A percentile compares a stretch with the other conserved stretches of the same genome.
Conservation (phyloP, 2,888 invertebrate genomes). For the Nymphalis c-album region DNA sequence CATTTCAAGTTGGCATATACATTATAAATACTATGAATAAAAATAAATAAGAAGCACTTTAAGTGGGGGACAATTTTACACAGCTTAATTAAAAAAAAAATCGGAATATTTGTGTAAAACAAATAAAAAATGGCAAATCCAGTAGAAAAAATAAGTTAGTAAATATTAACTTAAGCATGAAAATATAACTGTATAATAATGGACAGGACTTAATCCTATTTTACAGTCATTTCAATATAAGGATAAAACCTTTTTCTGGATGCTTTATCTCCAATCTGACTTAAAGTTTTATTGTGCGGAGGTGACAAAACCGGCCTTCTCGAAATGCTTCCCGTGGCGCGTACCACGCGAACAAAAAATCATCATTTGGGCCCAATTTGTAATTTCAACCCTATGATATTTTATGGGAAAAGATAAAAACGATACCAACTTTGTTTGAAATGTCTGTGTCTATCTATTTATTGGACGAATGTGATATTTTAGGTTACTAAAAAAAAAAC, state of each 20-base stretch:
- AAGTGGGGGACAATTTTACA: too few relatives aligned
- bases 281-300: slow-evolving; percentile 42
- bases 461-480: too few relatives aligned
- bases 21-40: too few relatives aligned
- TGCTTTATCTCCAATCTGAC: slow-evolving; percentile 41
- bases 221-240: slow-evolving; percentile 51
- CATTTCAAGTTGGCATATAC: too few relatives aligned
- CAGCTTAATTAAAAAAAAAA: neutral
- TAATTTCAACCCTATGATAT: slow-evolving; percentile 35
- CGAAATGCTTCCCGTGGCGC: slow-evolving; percentile 45
- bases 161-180: neutral
- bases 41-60: too few relatives aligned
- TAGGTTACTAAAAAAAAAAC: too few relatives aligned
- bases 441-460: neutral
- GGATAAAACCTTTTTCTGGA: slow-evolving; percentile 35
- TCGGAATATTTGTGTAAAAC: neutral
- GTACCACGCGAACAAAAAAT: slow-evolving; percentile 32
- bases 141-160: neutral
- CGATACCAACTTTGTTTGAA: neutral
- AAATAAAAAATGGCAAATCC: neutral
- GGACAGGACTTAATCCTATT: slow-evolving; percentile 46
- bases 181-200: slow-evolving; percentile 10
- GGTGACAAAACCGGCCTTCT: slow-evolving; percentile 46
- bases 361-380: slow-evolving; percentile 39
- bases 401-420: slow-evolving; percentile 11